Conservation (phyloP, 2,888 invertebrate genomes). For the Epicampocera succincta region DNA sequence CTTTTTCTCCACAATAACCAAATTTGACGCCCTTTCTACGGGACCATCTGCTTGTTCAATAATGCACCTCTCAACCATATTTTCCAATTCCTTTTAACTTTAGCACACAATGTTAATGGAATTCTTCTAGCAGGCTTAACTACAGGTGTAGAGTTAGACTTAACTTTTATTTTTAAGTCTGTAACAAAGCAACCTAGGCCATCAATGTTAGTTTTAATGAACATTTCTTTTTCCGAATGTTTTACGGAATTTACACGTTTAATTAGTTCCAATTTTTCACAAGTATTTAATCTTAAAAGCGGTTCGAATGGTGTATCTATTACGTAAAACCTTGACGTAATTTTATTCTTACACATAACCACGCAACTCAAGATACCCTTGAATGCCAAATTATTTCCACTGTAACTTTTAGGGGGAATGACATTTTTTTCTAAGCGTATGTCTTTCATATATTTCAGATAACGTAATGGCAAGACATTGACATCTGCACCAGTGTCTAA, state of each 20-base stretch:
- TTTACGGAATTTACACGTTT: constrained; percentile 30
- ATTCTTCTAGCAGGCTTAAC: constrained; percentile 37
- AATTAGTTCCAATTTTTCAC: no score
- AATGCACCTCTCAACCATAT: constrained; percentile 53
- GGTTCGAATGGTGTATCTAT: constrained; percentile 47
- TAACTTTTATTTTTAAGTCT: constrained; percentile 1
- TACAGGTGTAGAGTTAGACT: background rate
- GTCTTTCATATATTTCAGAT: constrained; percentile 54
- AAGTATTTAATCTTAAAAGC: constrained; percentile 8
- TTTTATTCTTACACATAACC: constrained; percentile 55
- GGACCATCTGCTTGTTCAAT: constrained; percentile 61
- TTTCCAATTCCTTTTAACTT: constrained; percentile 52
- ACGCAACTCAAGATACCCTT: constrained; percentile 47
- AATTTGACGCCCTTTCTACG: constrained; percentile 33
- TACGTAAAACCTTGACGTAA: constrained; percentile 39
- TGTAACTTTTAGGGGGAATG: constrained; percentile 48
- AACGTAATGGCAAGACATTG: constrained; percentile 47
- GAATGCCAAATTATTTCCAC: constrained; percentile 51
- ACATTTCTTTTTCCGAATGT: background rate
- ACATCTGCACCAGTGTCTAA: constrained; percentile 61
- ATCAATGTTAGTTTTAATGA: constrained; percentile 11
- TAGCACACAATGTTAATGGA: constrained; percentile 50
- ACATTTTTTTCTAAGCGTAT: constrained; percentile 35
- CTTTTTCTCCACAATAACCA: constrained; percentile 60
- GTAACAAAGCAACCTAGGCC: constrained; percentile 10